These are phyloP conservation scores for Montipora cactus DNA, from an alignment of 64 coral and sea anemone genomes.

Conservation along the genomic window DNA sequence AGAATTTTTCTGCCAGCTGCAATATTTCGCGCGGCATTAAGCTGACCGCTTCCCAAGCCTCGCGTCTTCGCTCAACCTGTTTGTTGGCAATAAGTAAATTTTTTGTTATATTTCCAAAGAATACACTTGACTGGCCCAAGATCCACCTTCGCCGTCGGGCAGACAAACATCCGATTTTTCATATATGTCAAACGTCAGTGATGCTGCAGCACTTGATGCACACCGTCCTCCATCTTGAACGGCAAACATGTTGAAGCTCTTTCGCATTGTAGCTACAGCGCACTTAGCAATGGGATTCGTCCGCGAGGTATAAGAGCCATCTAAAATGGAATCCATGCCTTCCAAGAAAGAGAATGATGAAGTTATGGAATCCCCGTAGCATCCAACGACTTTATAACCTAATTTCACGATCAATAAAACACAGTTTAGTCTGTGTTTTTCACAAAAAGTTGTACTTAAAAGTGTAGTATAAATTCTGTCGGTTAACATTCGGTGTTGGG, in stretches of 20 bases:
- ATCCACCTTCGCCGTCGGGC: background rate
- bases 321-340: conserved; percentile 7
- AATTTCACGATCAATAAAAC: background rate
- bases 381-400: background rate
- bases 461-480: too few species aligned
- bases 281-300: conserved; percentile 4
- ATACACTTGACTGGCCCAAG: conserved; percentile 15
- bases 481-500: too few species aligned
- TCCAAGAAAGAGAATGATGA: background rate
- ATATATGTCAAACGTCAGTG: conserved; percentile 11
- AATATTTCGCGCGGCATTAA: too few species aligned
- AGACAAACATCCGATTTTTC: background rate
- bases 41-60: too few species aligned
- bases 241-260: background rate
- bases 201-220: background rate
- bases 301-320: background rate
- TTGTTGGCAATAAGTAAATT: background rate
- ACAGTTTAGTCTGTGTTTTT: background rate
- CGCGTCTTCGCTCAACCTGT: too few species aligned
- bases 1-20: too few species aligned
- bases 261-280: background rate
- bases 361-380: background rate
- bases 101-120: background rate
- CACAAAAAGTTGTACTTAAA: too few species aligned
- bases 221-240: conserved; percentile 28